Base-by-base conservation (phyloP, 2,797 vertebrate genomes). In the Alauda arvensis region DNA sequence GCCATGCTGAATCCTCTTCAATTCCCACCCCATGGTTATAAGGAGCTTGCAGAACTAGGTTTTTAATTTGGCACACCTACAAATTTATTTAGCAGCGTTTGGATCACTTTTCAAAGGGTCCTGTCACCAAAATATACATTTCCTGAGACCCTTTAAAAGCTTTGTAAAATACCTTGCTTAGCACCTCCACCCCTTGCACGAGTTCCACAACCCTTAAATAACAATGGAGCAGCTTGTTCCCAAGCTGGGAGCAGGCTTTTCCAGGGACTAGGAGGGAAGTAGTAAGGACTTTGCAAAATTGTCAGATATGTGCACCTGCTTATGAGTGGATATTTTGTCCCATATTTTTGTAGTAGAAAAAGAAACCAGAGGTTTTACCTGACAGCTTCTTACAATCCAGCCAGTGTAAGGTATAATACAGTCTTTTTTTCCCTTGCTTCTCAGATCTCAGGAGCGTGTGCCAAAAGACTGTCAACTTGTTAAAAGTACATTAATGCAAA, bases 401-500 rank as follows among this genome's bases (percentile, higher is more conserved):
- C 92, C 93, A 93, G 90, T 91, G 91, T 95, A 94, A 95, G 94
- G 92, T 95, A 95, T 94, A 96, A 95, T 93, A 83, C 94, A 94
- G 89, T 78, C 94, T 89, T 95, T 92, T 92, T 74, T 74, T 53
- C 59, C 68, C 74, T 76, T 78, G 88, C 92, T 96, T 95, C 94
- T 96, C 94, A 93, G 95, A 96, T 96, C 95, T 94, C 93, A 92
- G 91, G 77, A 95, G 79, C 53, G 28, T 43, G 87, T 96, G 96
- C 96, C 96, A 97, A 95, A 96, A 94, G 93, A 87, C 96, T 96
- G 96, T 96, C 96, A 97, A 95, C 95, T 96, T 96, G 94, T 94
- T 95, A 95, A 94, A 95, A 96, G 94, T 95, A 96, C 95, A 96
- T 96, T 96, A 95, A 96, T 97, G 95, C 92, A 96, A 96, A 97